These are phyloP conservation scores for Apis cerana DNA, from an alignment of 1,140 invertebrate genomes.

Conservation along the genomic window DNA sequence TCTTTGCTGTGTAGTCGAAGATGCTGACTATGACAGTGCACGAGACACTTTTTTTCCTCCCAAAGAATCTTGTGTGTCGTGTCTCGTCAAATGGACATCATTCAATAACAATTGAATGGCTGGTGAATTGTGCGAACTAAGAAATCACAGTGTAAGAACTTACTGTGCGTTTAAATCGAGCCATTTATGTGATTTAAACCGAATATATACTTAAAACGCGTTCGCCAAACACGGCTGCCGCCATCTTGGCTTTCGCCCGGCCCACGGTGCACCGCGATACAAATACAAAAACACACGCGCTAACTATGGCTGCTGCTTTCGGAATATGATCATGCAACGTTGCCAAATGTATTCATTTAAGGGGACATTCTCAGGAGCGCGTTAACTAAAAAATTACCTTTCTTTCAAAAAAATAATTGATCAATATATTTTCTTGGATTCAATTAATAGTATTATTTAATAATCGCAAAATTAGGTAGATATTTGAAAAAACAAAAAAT, in stretches of 20 bases:
- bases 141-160: slow-evolving; percentile 42
- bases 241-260: slow-evolving; percentile 69
- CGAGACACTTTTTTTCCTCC: slow-evolving; percentile 41
- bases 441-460: background rate
- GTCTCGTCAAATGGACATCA: slow-evolving; percentile 42
- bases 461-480: background rate
- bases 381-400: slow-evolving; percentile 50
- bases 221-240: slow-evolving; percentile 67
- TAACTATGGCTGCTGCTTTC: slow-evolving; percentile 45
- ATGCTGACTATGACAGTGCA: slow-evolving; percentile 30
- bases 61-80: slow-evolving; percentile 17
- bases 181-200: slow-evolving; percentile 61
- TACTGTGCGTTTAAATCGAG: slow-evolving; percentile 58
- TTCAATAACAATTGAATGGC: background rate
- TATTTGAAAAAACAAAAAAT: background rate
- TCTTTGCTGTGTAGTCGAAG: background rate
- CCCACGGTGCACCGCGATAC: slow-evolving; percentile 67
- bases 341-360: slow-evolving; percentile 57
- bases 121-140: slow-evolving; percentile 12
- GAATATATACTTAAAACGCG: slow-evolving; percentile 58
- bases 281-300: slow-evolving; percentile 75
- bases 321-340: slow-evolving; percentile 43
- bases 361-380: slow-evolving; percentile 42
- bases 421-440: background rate
- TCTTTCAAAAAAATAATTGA: slow-evolving; percentile 12